Evolutionary conservation across 2,888 invertebrate species (phyloP), one percentile per base, ranked within the genome.

Genomic region (Leptopilina drosophilae): DNA sequence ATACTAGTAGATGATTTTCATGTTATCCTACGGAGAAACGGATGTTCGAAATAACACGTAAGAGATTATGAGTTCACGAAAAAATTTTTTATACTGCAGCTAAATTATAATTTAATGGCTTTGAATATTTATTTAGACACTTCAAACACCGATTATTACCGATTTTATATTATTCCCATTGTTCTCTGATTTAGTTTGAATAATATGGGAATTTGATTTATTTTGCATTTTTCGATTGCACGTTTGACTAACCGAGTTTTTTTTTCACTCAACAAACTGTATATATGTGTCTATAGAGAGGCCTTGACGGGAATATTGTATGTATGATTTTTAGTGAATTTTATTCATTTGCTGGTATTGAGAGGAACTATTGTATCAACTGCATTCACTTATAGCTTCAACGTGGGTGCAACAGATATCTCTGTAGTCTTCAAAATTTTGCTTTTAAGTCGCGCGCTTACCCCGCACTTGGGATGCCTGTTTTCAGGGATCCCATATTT

Each of bases 31-130:
- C 73, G 11, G 77, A 81, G 83, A 84, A 86, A 85, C 87, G 87
- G 86, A 87, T 87, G 85, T 87, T 83, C 84, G 80, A 77, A 84
- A 85, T 78, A 87, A 87, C 87, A 88, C 87, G 87, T 88, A 87
- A 85, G 87, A 79, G 81, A 80, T 85, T 82, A 65, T 78, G 82
- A 81, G 78, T 40, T 73, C 56, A 56, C 77, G 62, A 33, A 33
- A 33, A 2, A 4, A 2, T 33, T 33, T 33, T 33, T 3, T 33
- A 33, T 33, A 33, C 3, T 33, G 33, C 33, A 33, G 33, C 33
- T 33, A 33, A 33, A 33, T 33, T 33, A 33, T 33, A 33, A 33
- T 33, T 53, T n/a, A 49, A 40, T 62, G 67, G 56, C 67, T 33
- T 33, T 4, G 5, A 33, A 33, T 33, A 1, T 33, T 33, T 33